phyloP scores from a whole-genome alignment of 2,797 vertebrate genomes.

The Dallia pectoralis region DNA sequence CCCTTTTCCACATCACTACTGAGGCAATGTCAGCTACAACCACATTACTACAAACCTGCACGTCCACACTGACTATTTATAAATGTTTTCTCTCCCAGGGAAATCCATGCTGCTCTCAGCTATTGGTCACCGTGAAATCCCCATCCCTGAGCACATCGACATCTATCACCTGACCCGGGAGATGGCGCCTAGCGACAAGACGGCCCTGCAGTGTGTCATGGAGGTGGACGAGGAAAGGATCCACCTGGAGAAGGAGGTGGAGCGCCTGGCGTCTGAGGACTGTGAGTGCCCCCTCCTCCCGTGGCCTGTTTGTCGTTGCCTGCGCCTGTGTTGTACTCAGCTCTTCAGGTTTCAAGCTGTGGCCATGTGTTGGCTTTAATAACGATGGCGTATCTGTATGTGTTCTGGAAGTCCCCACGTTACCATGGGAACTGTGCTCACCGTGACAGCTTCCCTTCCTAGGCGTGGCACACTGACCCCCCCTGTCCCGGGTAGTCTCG shows the following conservation, averaged over 20 bases:
- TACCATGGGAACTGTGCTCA: conserved; percentile 16
- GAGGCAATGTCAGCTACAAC: not conserved
- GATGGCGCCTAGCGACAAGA: conserved; percentile 97
- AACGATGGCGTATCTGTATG: not conserved
- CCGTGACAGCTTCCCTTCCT: conserved; percentile 12
- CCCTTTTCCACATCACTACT: no score
- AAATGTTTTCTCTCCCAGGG: conserved; percentile 65
- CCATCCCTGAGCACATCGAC: conserved; percentile 97
- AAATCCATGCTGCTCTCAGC: conserved; percentile 98
- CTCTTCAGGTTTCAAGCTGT: no score
- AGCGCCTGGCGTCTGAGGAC: conserved; percentile 92
- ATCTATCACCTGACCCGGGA: conserved; percentile 98
- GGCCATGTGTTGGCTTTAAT: not conserved
- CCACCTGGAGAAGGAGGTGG: conserved; percentile 91
- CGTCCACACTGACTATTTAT: not conserved
- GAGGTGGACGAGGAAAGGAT: conserved; percentile 93
- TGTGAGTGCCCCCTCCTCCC: conserved; percentile 70
- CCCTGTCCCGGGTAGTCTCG: not conserved
- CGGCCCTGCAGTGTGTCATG: conserved; percentile 93
- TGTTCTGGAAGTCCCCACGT: not conserved
- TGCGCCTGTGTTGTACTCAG: no score
- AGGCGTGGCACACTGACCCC: not conserved
- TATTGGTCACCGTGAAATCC: conserved; percentile 90
- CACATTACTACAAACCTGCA: not conserved
- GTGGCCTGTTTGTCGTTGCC: no score